Evolutionary conservation across 2,888 invertebrate species (phyloP).

Genomic region (Coleophora flavipennella): DNA sequence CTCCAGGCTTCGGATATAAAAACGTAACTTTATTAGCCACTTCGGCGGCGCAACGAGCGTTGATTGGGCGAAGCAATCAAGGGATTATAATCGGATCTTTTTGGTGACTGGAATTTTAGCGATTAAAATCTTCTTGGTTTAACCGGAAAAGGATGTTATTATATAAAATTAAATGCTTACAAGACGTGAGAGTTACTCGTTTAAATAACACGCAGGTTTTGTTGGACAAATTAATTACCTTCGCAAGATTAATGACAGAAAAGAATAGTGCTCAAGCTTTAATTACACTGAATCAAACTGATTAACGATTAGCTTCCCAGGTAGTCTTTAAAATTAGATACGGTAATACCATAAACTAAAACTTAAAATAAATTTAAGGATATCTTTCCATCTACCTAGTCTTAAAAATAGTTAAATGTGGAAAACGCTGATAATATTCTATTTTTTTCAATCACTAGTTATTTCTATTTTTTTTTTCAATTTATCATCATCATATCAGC

Average conservation of each 20-base stretch:
- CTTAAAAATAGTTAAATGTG: no score
- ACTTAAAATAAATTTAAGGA: no score
- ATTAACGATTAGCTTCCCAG: no score
- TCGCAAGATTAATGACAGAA: no score
- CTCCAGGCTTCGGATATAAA: slow-evolving; percentile 1
- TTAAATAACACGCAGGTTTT: neutral
- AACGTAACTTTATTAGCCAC: slow-evolving; percentile 5
- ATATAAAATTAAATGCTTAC: neutral
- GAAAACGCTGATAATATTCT: no score
- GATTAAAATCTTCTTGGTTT: neutral
- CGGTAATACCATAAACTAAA: no score
- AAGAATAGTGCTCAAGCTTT: no score
- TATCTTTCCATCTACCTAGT: no score
- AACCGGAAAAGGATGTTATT: neutral
- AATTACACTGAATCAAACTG: neutral
- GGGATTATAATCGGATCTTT: slow-evolving; percentile 1
- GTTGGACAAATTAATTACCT: neutral
- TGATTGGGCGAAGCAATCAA: slow-evolving; percentile 4
- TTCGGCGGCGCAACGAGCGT: slow-evolving; percentile 1
- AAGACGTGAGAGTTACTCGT: neutral
- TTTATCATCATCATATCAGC: no score
- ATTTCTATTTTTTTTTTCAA: no score
- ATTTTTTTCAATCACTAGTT: no score
- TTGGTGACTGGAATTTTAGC: neutral
- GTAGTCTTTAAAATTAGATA: no score